Evolutionary conservation across 2,113 vertebrate genomes (phyloP), one percentile per base, ranked within the genome.

Genomic region (Maccullochella peelii): DNA sequence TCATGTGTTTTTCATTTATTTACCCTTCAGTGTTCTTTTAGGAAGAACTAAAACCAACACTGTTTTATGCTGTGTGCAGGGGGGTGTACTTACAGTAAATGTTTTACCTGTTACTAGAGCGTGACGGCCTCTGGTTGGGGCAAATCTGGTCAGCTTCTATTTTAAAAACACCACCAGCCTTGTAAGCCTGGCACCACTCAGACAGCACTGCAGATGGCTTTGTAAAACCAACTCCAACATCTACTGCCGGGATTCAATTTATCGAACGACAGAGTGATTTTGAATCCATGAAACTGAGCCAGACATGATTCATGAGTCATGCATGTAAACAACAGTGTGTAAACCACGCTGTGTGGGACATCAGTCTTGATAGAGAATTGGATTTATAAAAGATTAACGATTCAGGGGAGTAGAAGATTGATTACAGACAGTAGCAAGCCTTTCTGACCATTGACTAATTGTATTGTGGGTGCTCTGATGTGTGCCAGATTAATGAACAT

Each of bases 401-500:
- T 83, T 91, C 61, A 79, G 38, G 59, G 69, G 65, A 73, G 44
- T 73, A 33, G 1, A 77, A 80, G 49, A 86, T 73, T 83, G 73
- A 57, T 78, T 80, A 75, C 73, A 85, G 69, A 86, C 88, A 89
- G 83, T 73, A 76, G 78, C 47, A 8, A 61, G 83, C 70, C 54
- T 55, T 81, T 92, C 83, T 86, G 80, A 49, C 80, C 82, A 87
- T 84, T 73, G 74, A 87, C 86, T 93, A 89, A 94, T 92, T 94
- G 78, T 76, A 78, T 79, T 87, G 82, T 83, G 81, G 83, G 70
- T 65, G 84, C 86, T 86, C 59, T 89, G 85, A 85, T 86, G 87
- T 92, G 91, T 79, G 88, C 79, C 70, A 89, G 79, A 91, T 87
- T 94, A 93, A 93, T 89, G 84, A 91, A 88, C 91, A 88, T 91